Conservation (phyloP, 2,113 vertebrate species). For the Emberiza fucata region DNA sequence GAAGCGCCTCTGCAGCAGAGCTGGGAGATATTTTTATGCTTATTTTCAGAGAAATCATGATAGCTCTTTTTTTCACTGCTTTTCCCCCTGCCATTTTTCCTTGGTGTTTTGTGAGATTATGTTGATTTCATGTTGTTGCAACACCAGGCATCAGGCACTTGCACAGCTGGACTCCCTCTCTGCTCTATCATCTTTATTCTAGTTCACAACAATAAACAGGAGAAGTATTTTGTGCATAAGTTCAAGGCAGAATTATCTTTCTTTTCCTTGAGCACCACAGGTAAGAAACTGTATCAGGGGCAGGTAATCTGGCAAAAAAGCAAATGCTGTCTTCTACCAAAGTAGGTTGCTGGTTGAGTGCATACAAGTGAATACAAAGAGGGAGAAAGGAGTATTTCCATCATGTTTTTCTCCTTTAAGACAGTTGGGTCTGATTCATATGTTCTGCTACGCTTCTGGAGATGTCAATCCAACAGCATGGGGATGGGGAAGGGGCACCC, state of each 20-base stretch:
- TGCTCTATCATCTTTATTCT: neutral
- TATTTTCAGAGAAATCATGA: neutral
- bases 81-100: neutral
- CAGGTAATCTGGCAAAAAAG: neutral
- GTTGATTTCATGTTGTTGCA: neutral
- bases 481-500: slow-evolving; percentile 31
- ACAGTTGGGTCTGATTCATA: slow-evolving; percentile 35
- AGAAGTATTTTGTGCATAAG: neutral
- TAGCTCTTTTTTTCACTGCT: neutral
- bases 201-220: neutral
- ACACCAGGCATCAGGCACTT: neutral
- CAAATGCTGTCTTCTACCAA: neutral
- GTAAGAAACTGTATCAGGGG: neutral
- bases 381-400: neutral
- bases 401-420: slow-evolving; percentile 29
- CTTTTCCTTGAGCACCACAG: neutral
- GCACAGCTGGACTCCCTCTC: neutral
- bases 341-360: neutral
- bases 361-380: neutral
- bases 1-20: neutral
- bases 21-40: neutral
- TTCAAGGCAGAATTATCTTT: neutral
- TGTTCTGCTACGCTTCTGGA: slow-evolving; percentile 44
- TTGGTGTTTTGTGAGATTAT: neutral
- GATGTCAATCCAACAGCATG: slow-evolving; percentile 55